Conservation (phyloP, 2,888 invertebrate species). For the Gymnosoma rotundatum region DNA sequence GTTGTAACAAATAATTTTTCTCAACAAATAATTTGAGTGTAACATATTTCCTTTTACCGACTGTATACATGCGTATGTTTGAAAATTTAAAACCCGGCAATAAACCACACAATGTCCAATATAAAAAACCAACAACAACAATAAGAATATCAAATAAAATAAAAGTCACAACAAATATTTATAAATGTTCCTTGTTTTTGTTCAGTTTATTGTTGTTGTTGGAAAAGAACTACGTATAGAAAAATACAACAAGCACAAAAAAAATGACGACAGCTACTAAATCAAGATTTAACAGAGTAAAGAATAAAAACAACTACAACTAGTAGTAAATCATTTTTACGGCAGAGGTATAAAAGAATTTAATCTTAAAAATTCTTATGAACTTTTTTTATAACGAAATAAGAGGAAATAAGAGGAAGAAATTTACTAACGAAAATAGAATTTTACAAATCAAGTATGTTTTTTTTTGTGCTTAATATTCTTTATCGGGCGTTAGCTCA, state of each 20-base stretch:
- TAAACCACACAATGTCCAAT: background rate
- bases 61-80: no score
- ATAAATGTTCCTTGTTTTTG: background rate
- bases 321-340: constrained; percentile 1
- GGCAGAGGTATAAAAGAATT: background rate
- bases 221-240: background rate
- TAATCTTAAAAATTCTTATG: background rate
- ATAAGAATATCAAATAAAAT: background rate
- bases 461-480: no score
- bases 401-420: background rate
- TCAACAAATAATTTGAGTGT: no score
- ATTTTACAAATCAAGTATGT: no score
- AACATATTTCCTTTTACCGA: no score
- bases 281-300: background rate
- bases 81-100: background rate
- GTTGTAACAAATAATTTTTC: no score
- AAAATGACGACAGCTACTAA: background rate
- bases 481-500: no score
- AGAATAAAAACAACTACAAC: background rate
- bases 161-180: background rate
- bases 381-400: no score
- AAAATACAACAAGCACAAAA: background rate
- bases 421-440: no score
- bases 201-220: constrained; percentile 7
- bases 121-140: background rate